A percentile compares a stretch with the other conserved stretches of the same genome.
phyloP scores from a whole-genome alignment of 2,113 vertebrate genomes.

The Panthera leo region DNA sequence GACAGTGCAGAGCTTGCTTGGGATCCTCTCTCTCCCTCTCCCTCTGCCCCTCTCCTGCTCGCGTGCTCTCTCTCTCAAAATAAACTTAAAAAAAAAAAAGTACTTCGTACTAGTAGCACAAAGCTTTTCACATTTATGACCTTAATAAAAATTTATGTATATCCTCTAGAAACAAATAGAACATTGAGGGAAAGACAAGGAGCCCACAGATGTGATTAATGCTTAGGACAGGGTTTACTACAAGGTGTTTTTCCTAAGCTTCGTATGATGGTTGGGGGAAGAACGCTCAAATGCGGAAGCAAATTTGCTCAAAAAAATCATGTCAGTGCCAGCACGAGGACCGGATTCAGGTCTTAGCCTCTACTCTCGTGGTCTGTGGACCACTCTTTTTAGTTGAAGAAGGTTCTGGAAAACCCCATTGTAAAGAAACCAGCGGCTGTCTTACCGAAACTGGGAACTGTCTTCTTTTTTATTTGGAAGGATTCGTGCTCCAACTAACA shows the following conservation, averaged over 20 bases:
- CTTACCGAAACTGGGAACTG: background rate
- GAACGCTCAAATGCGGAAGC: background rate
- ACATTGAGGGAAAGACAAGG: too few species aligned
- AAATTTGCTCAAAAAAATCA: too few species aligned
- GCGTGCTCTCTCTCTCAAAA: too few species aligned
- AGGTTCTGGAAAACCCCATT: background rate
- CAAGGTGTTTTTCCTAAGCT: background rate
- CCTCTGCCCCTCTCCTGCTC: too few species aligned
- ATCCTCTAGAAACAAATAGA: background rate
- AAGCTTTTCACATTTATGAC: background rate
- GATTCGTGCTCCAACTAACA: background rate
- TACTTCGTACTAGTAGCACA: background rate
- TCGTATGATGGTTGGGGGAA: background rate
- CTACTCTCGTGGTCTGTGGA: accelerated
- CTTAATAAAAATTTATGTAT: background rate
- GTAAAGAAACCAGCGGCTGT: background rate
- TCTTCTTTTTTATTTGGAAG: background rate
- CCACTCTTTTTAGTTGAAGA: background rate
- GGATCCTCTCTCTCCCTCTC: too few species aligned
- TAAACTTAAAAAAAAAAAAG: too few species aligned
- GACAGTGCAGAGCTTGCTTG: too few species aligned
- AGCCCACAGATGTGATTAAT: accelerated
- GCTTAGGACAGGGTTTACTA: background rate
- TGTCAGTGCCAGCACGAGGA: accelerated
- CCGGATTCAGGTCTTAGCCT: background rate